Conservation (phyloP, 37 sponge, comb jelly and placozoan genomes). For the Haliclona indistincta region DNA sequence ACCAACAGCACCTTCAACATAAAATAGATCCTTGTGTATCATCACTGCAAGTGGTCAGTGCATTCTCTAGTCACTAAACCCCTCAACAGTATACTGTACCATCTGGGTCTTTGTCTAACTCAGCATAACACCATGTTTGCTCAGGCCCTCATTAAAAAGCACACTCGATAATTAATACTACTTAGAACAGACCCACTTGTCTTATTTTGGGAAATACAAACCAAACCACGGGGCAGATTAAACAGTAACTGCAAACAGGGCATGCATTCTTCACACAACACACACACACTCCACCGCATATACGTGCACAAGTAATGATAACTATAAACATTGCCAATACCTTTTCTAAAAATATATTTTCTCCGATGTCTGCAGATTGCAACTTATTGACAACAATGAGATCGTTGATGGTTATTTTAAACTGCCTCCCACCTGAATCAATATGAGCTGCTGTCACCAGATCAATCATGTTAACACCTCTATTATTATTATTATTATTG, state of each 20-base stretch:
- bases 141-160: too few species aligned
- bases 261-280: background rate
- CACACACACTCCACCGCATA: too few species aligned
- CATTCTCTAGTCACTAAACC: background rate
- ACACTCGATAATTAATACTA: too few species aligned
- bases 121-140: too few species aligned
- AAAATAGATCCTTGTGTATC: background rate
- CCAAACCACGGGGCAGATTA: too few species aligned
- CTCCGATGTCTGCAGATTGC: conserved; percentile 67
- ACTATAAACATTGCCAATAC: conserved; percentile 4
- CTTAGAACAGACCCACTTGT: too few species aligned
- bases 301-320: background rate
- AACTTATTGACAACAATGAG: conserved; percentile 70
- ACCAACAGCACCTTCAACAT: conserved; percentile 58
- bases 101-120: too few species aligned
- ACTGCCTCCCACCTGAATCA: conserved; percentile 81
- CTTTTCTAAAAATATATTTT: conserved; percentile 68
- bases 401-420: conserved; percentile 80
- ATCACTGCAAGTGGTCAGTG: background rate
- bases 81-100: background rate
- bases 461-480: too few species aligned
- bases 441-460: too few species aligned
- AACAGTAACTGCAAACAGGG: too few species aligned
- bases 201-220: too few species aligned
- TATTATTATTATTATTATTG: too few species aligned